Conservation (phyloP, 2,888 invertebrate species). For the Tolmerus cingulatus region DNA sequence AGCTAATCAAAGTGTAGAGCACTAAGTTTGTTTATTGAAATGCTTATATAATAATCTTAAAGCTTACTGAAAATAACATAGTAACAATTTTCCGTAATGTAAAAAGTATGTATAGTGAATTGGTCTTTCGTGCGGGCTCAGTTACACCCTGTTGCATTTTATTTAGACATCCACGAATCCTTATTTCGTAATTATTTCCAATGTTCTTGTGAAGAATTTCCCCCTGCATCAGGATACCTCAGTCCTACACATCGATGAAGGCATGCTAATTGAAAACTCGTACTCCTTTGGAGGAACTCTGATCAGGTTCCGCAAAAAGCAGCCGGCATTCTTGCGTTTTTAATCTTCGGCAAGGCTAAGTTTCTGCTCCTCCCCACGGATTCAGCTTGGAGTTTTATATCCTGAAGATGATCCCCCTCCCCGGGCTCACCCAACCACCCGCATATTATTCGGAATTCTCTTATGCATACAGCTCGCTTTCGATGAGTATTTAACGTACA, state of each 20-base stretch:
- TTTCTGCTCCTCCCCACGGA: neutral
- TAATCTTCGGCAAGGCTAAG: constrained; percentile 24
- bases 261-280: constrained; percentile 31
- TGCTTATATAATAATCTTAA: neutral
- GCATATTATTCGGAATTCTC: constrained; percentile 15
- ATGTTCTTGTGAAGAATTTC: neutral
- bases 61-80: neutral
- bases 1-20: too few species aligned
- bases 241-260: neutral
- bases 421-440: neutral
- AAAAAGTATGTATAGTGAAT: neutral
- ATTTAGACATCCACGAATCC: neutral
- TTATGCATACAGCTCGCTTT: constrained; percentile 13
- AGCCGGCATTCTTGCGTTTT: constrained; percentile 27
- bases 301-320: constrained; percentile 13
- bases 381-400: neutral
- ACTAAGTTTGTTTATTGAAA: neutral
- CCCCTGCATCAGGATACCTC: neutral
- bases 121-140: neutral
- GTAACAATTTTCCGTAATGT: neutral
- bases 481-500: constrained; percentile 42
- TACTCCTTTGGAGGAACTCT: neutral
- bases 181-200: constrained; percentile 19
- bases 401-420: constrained; percentile 6
- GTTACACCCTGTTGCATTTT: neutral